Percentiles rank a stretch among this genome's conserved stretches.
Conservation (phyloP, 64 coral and sea anemone species). For the Hydrozoanthus tunicans region DNA sequence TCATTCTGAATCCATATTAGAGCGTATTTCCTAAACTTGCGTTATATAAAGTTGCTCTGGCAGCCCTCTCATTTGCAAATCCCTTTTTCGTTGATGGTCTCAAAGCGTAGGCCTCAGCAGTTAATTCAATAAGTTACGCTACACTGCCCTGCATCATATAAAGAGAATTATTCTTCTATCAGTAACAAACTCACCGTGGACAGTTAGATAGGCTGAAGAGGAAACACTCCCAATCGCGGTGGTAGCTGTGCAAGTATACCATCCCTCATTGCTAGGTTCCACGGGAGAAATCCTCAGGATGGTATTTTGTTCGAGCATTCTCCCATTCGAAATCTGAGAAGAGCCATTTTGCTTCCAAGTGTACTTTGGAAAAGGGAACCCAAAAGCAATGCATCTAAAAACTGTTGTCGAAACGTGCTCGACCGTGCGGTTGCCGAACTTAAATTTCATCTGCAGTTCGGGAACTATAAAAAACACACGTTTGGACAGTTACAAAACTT, state of each 20-base stretch:
- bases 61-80: no score
- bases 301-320: constrained; percentile 11
- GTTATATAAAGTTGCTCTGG: no score
- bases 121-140: no score
- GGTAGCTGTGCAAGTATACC: constrained; percentile 16
- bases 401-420: constrained; percentile 40
- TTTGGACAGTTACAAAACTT: not conserved
- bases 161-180: no score
- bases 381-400: constrained; percentile 34
- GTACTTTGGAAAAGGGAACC: constrained; percentile 26
- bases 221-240: not conserved
- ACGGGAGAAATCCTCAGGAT: constrained; percentile 20
- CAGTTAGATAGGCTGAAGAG: not conserved
- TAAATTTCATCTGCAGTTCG: not conserved
- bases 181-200: constrained; percentile 16
- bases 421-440: constrained; percentile 25
- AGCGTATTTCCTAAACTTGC: no score
- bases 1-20: no score
- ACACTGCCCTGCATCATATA: no score
- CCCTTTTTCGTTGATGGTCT: no score
- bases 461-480: not conserved
- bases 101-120: no score
- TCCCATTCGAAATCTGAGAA: constrained; percentile 8
- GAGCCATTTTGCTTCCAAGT: constrained; percentile 18
- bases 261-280: not conserved